Conservation (phyloP, 2,113 vertebrate species). For the Gadus chalcogrammus region DNA sequence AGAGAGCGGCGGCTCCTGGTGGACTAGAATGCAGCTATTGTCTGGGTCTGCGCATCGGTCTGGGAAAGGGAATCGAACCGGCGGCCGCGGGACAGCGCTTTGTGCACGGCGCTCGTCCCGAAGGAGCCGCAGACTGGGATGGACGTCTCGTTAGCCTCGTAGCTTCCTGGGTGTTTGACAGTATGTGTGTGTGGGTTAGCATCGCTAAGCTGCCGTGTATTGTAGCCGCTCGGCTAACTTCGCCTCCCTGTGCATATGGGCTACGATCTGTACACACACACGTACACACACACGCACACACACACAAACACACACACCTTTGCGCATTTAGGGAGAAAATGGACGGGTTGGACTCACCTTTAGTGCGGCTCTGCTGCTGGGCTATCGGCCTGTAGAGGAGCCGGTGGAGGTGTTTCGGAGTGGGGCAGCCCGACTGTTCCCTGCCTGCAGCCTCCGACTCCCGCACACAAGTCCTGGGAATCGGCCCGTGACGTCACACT, state of each 20-base stretch:
- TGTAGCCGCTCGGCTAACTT: conserved; percentile 35
- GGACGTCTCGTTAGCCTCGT: too few relatives aligned
- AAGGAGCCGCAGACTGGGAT: too few relatives aligned
- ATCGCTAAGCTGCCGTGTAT: conserved; percentile 26
- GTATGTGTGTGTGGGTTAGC: conserved; percentile 29
- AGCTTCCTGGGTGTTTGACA: conserved; percentile 23
- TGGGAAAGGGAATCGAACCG: too few relatives aligned
- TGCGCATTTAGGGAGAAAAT: not conserved
- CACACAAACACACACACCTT: conserved; percentile 9
- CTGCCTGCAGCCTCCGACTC: conserved; percentile 54
- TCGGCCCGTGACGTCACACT: conserved; percentile 11
- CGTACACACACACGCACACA: not conserved
- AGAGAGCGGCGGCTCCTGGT: too few relatives aligned
- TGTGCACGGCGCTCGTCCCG: too few relatives aligned
- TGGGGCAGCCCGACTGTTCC: conserved; percentile 42
- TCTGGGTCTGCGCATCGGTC: too few relatives aligned
- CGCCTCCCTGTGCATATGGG: not conserved
- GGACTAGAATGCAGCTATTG: too few relatives aligned
- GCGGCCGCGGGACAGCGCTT: too few relatives aligned
- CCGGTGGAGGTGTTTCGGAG: too few relatives aligned
- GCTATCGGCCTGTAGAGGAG: not conserved
- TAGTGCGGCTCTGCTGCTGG: too few relatives aligned
- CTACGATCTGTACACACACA: too few relatives aligned
- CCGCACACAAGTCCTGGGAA: conserved; percentile 60
- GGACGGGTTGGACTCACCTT: too few relatives aligned